These are phyloP conservation scores for Lasioglossum marginatum DNA, from an alignment of 2,888 invertebrate species.

Conservation along the genomic window DNA sequence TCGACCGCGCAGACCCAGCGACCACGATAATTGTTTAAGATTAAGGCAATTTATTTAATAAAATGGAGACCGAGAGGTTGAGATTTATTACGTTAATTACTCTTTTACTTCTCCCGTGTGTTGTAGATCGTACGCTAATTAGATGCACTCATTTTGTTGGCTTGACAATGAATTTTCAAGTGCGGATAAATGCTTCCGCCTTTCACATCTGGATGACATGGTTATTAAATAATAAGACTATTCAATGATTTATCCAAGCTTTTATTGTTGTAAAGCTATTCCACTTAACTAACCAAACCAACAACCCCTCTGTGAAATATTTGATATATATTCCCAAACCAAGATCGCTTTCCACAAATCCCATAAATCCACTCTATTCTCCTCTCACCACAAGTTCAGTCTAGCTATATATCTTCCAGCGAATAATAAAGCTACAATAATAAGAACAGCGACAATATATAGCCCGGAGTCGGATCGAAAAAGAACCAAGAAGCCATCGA, in stretches of 20 bases:
- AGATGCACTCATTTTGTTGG: background rate
- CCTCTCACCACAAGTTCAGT: background rate
- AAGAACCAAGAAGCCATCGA: conserved; percentile 1
- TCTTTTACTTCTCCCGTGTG: background rate
- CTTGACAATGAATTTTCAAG: background rate
- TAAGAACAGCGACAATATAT: conserved; percentile 2
- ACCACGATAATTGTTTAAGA: background rate
- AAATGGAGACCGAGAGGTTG: background rate
- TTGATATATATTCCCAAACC: background rate
- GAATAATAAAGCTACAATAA: background rate
- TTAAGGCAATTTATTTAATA: background rate
- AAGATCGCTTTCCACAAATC: background rate
- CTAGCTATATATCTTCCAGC: background rate
- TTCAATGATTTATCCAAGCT: background rate
- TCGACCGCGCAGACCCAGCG: background rate
- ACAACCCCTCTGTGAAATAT: background rate
- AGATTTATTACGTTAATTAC: background rate
- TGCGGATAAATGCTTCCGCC: background rate
- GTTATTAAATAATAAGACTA: background rate
- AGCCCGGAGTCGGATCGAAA: background rate
- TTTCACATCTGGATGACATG: background rate
- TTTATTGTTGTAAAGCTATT: background rate
- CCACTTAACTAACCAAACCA: background rate
- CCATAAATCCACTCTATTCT: background rate
- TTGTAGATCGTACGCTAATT: background rate